Conservation (phyloP, 2,797 vertebrate species). For the Megaceryle alcyon region DNA sequence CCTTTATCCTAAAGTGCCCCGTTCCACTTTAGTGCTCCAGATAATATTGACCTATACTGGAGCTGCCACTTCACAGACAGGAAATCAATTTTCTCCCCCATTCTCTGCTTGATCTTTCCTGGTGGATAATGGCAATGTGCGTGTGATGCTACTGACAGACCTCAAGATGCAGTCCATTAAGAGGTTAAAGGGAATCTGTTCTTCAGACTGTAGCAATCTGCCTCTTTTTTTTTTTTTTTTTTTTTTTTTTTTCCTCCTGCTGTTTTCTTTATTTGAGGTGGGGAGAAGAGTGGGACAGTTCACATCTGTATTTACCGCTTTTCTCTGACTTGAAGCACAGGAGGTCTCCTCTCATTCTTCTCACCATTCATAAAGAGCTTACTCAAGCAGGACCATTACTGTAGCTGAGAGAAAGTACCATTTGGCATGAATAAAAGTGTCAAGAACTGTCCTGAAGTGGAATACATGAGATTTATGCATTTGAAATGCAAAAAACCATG, state of each 20-base stretch:
- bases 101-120: not conserved
- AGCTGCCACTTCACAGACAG: not conserved
- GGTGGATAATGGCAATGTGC: slow-evolving; percentile 42
- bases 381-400: not conserved
- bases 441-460: not conserved
- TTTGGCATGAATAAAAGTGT: not conserved
- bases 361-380: not conserved
- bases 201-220: not conserved
- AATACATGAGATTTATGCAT: not conserved
- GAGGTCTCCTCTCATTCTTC: not conserved
- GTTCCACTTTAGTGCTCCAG: slow-evolving; percentile 26
- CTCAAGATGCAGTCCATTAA: slow-evolving; percentile 48
- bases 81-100: not conserved
- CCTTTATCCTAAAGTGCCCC: slow-evolving; percentile 29
- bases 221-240: not conserved
- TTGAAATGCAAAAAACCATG: not conserved
- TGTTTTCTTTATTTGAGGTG: not conserved
- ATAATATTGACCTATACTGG: slow-evolving; percentile 30
- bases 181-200: slow-evolving; percentile 22
- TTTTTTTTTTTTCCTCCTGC: not conserved
- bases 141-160: slow-evolving; percentile 62
- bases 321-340: not conserved
- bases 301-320: not conserved
- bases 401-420: not conserved
- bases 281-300: not conserved